Evolutionary conservation across 2,888 invertebrate genomes (phyloP).

Genomic region (Synanthedon andrenaeformis): DNA sequence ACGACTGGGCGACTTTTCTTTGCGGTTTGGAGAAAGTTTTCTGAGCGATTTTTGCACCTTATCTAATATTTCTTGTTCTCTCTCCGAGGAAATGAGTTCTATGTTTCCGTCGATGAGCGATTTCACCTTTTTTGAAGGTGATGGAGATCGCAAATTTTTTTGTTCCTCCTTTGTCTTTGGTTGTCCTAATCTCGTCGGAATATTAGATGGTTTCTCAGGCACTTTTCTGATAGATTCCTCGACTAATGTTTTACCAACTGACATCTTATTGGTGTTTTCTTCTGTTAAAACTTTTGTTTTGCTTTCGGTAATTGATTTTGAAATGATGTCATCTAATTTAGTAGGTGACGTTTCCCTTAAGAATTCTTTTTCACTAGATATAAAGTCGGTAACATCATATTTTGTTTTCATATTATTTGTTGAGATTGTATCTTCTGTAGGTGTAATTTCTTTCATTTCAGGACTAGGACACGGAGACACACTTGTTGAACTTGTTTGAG

Average conservation of each 20-base stretch:
- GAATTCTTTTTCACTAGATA: slow-evolving; percentile 25
- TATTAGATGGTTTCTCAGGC: slow-evolving; percentile 12
- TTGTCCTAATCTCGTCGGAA: neutral
- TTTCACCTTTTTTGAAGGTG: slow-evolving; percentile 5
- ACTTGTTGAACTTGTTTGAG: slow-evolving; percentile 31
- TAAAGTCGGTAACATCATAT: slow-evolving; percentile 24
- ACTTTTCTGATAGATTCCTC: slow-evolving; percentile 4
- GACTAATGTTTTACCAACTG: neutral
- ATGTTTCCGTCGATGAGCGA: slow-evolving; percentile 20
- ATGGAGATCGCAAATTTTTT: slow-evolving; percentile 1
- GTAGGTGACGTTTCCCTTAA: slow-evolving; percentile 28
- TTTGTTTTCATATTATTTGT: slow-evolving; percentile 15
- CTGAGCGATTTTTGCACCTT: slow-evolving; percentile 48
- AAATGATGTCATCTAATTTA: slow-evolving; percentile 30
- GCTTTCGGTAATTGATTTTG: slow-evolving; percentile 5
- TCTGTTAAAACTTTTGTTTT: slow-evolving; percentile 1
- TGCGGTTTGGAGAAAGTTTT: slow-evolving; percentile 50
- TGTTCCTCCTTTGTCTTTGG: neutral
- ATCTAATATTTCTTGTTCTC: slow-evolving; percentile 48
- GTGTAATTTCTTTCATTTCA: slow-evolving; percentile 21
- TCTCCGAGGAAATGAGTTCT: slow-evolving; percentile 40
- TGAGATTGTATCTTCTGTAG: slow-evolving; percentile 13
- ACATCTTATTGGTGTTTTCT: neutral
- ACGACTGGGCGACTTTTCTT: slow-evolving; percentile 32
- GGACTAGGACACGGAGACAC: slow-evolving; percentile 43